Percentiles rank a stretch among this genome's conserved stretches.
phyloP scores from a whole-genome alignment of 2,113 vertebrate genomes.

The Podiceps cristatus region DNA sequence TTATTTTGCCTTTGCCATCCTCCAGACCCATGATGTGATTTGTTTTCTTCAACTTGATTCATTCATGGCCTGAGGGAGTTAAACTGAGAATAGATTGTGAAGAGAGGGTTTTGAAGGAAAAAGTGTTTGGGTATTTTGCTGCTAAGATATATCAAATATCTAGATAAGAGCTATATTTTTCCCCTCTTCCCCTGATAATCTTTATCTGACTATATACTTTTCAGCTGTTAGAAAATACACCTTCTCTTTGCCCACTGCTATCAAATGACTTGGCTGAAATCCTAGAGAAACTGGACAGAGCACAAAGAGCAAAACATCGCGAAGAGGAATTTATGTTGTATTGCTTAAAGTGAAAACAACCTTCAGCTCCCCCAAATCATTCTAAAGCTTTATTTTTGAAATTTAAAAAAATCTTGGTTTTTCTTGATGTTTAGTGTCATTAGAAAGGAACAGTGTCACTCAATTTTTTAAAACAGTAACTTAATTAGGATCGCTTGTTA shows the following conservation, averaged over 20 bases:
- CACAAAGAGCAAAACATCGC: background rate
- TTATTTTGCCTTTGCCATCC: background rate
- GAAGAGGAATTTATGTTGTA: background rate
- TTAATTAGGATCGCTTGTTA: background rate
- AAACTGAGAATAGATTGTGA: background rate
- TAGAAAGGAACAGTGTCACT: background rate
- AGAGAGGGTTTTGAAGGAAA: background rate
- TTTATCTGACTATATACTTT: background rate
- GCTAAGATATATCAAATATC: background rate
- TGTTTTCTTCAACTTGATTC: background rate
- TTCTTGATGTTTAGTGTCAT: background rate
- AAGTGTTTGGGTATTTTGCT: background rate
- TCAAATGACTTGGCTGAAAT: slow-evolving; percentile 40
- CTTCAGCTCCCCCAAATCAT: background rate
- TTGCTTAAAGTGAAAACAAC: background rate
- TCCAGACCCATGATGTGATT: background rate
- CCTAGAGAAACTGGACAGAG: background rate
- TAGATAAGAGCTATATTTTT: background rate
- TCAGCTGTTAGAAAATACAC: background rate
- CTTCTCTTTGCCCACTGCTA: background rate
- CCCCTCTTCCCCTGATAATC: accelerated
- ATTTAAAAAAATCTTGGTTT: background rate
- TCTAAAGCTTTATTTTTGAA: background rate
- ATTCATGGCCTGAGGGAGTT: background rate
- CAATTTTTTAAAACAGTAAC: background rate